Conservation (phyloP, 2,113 vertebrate species). For the Oxyura jamaicensis region DNA sequence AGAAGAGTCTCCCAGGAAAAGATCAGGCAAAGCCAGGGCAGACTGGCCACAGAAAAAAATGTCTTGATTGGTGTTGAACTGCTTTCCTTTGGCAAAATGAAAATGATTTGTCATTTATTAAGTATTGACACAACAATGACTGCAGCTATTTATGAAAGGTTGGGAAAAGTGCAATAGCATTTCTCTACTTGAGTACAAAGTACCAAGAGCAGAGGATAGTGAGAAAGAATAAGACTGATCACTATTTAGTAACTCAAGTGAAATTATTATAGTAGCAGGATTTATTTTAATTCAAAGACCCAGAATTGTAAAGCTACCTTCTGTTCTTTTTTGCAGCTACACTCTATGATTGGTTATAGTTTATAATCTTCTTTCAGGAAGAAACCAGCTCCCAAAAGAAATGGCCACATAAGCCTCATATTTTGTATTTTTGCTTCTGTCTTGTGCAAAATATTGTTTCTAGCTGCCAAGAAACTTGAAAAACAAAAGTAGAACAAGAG, state of each 20-base stretch:
- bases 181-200: background rate
- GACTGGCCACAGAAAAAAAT: background rate
- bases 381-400: background rate
- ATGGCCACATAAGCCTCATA: background rate
- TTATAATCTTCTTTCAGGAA: conserved; percentile 4
- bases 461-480: background rate
- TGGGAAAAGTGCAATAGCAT: background rate
- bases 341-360: background rate
- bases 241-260: background rate
- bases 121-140: background rate
- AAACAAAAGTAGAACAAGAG: background rate
- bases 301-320: background rate
- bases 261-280: background rate
- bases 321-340: background rate
- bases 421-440: background rate
- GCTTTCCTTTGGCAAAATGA: background rate
- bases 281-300: background rate
- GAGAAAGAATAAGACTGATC: background rate
- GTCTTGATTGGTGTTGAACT: background rate
- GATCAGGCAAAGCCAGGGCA: background rate
- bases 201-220: background rate
- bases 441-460: background rate
- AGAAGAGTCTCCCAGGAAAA: background rate
- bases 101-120: background rate
- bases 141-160: background rate